Base-by-base conservation (phyloP, 92 coral and sea anemone genomes). In the Desmophyllum pertusum region DNA sequence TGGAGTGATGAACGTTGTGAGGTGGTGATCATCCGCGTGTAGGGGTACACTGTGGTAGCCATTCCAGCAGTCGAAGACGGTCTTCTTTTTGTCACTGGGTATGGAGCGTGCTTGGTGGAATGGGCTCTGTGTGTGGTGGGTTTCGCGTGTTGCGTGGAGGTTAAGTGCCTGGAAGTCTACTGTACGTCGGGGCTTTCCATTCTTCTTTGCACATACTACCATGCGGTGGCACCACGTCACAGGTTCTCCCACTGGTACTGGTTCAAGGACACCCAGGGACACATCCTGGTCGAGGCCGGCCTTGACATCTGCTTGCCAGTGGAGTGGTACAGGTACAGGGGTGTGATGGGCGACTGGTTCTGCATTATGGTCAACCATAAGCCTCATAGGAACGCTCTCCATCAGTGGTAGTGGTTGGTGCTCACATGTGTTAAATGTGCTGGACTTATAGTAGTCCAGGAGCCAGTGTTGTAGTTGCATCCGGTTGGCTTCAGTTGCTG, bases 381-480 rank as follows among this genome's bases (percentile, higher is more conserved):
- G 83, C 53, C 84, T 63, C 91, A 86, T 79, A 4, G 90, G 88
- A 52, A 66, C 41, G 7, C 90, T 64, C 43, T 87, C 90, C 92
- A 81, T 93, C 31, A 84, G 68, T 3, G 93, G 93, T 5, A 93
- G 86, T 43, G 79, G 68, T 52, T 82, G 90, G 87, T 90, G 94
- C n/a, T 80, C 83, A 63, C 93, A 90, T 18, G 88, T 85, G 72
- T 90, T 93, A 87, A 93, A 93, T 6, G 90, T 93, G 81, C 91
- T 84, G 37, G 92, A 75, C 6, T 18, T 70, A 87, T 90, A 93
- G 36, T 84, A 72, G 10, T 90, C 83, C 3, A 92, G 82, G 10
- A 89, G 90, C 93, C 95, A 87, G 23, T 89, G 48, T 43, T 88
- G 86, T 35, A 92, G 84, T 11, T n/a, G 51, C 30, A 11, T 15